Conservation (phyloP, 2,888 invertebrate genomes). For the Pterostichus madidus region DNA sequence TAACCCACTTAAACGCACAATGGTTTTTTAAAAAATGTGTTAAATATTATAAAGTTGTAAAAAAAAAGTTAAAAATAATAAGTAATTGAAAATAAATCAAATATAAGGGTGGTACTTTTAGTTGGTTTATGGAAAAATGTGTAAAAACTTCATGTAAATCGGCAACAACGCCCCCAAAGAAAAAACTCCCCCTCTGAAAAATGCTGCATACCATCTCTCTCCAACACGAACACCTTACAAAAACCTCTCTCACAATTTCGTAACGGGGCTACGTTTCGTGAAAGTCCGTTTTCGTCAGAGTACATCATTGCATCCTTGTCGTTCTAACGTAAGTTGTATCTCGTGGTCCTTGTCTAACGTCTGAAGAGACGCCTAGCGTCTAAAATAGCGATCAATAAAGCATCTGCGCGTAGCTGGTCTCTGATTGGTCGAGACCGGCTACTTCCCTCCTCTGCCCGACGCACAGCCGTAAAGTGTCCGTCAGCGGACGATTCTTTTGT, state of each 20-base stretch:
- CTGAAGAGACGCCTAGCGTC: slow-evolving; percentile 62
- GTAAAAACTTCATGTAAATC: too few relatives aligned
- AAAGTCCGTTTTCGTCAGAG: slow-evolving; percentile 35
- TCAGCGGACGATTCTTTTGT: slow-evolving; percentile 52
- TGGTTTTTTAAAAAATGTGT: too few relatives aligned
- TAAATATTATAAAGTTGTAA: too few relatives aligned
- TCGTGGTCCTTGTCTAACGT: slow-evolving; percentile 35
- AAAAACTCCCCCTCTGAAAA: slow-evolving; percentile 39
- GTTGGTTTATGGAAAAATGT: too few relatives aligned
- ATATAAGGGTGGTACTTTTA: too few relatives aligned
- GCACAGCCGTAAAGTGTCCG: slow-evolving; percentile 39
- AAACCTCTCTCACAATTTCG: not conserved
- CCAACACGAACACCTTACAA: slow-evolving; percentile 27
- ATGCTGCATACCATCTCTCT: not conserved
- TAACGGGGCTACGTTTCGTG: slow-evolving; percentile 6
- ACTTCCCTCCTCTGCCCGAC: not conserved
- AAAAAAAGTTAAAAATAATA: too few relatives aligned
- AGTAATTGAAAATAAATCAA: too few relatives aligned
- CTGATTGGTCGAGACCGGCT: slow-evolving; percentile 62
- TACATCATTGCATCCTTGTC: slow-evolving; percentile 1
- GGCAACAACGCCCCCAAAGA: slow-evolving; percentile 27
- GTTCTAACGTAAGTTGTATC: slow-evolving; percentile 6
- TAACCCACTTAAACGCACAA: too few relatives aligned
- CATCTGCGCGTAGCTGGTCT: slow-evolving; percentile 51
- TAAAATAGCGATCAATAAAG: slow-evolving; percentile 66